phyloP scores from a whole-genome alignment of 2,888 invertebrate genomes.

The Ganaspis brasiliensis region DNA sequence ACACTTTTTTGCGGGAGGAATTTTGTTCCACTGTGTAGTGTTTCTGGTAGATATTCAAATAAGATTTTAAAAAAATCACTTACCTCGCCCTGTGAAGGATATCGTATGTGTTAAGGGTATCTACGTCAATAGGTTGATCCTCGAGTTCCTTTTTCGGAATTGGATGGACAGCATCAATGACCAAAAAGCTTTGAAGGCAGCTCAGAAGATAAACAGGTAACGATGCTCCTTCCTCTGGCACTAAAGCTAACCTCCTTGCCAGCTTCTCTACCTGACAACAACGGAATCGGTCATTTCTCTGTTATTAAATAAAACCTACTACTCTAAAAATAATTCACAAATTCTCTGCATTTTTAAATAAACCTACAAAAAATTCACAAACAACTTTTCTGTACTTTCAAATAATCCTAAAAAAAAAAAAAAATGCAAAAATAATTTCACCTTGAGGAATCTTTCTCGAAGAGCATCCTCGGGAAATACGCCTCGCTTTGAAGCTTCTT shows the following conservation, averaged over 20 bases:
- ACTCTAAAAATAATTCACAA: too few species aligned
- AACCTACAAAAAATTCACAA: too few species aligned
- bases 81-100: conserved; percentile 94
- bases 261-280: conserved; percentile 86
- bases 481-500: conserved; percentile 89
- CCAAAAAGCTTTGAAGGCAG: conserved; percentile 93
- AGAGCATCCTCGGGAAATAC: conserved; percentile 94
- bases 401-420: too few species aligned
- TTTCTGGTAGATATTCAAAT: too few species aligned
- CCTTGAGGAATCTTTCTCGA: conserved; percentile 90
- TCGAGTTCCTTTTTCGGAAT: conserved; percentile 89
- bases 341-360: too few species aligned
- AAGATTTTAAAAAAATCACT: conserved; percentile 54
- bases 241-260: conserved; percentile 91
- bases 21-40: too few species aligned
- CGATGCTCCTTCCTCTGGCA: conserved; percentile 94
- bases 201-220: conserved; percentile 92
- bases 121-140: conserved; percentile 88
- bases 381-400: too few species aligned
- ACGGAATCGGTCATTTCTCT: conserved; percentile 42
- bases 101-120: conserved; percentile 91
- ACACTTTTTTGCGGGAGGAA: too few species aligned
- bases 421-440: conserved; percentile 31
- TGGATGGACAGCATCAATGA: conserved; percentile 86
- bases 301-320: conserved; percentile 28